Conservation (phyloP, 2,797 vertebrate genomes). For the Psittacula derbiana region DNA sequence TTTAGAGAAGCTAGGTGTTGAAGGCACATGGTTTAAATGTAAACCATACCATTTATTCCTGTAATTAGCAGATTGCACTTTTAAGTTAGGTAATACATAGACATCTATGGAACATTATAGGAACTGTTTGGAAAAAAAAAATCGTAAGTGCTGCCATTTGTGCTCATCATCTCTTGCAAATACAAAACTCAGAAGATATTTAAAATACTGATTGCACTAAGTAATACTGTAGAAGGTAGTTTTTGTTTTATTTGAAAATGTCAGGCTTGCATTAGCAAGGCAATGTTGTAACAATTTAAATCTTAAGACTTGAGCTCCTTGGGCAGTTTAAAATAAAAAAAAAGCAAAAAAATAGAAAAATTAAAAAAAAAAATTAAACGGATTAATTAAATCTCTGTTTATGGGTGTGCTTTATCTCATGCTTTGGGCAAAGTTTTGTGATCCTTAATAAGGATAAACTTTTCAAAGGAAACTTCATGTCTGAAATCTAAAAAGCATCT, state of each 20-base stretch:
- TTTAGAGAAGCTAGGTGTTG: background rate
- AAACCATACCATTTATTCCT: background rate
- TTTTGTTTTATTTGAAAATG: background rate
- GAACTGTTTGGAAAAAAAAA: background rate
- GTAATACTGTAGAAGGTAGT: background rate
- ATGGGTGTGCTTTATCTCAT: background rate
- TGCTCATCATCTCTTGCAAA: background rate
- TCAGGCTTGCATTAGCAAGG: background rate
- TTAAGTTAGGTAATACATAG: background rate
- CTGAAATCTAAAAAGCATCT: background rate
- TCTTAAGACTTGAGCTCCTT: background rate
- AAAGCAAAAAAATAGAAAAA: background rate
- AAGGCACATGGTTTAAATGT: background rate
- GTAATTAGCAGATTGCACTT: background rate
- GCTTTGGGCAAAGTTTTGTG: background rate
- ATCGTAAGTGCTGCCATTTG: background rate
- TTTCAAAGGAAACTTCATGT: background rate
- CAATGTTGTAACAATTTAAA: background rate
- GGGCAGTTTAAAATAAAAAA: background rate
- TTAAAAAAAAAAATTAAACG: background rate
- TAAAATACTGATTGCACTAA: background rate
- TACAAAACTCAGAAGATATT: background rate
- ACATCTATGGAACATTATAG: background rate
- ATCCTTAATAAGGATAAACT: background rate
- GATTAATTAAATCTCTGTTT: background rate